These are phyloP conservation scores for Scelioninae gen. 1 DNA, from an alignment of 2,888 invertebrate species.

Conservation along the genomic window DNA sequence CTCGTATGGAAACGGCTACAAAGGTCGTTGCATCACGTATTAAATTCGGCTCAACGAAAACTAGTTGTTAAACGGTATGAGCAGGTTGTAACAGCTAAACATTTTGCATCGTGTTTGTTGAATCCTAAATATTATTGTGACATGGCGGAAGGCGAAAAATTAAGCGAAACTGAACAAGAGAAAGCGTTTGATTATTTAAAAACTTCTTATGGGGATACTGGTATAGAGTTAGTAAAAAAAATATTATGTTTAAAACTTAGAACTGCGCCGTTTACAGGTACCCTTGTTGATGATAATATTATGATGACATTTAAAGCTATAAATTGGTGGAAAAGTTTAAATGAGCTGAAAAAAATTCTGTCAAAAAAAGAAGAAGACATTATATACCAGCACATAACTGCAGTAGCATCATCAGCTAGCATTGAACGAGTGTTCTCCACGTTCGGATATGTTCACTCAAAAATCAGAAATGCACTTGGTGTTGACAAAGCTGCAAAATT, in stretches of 20 bases:
- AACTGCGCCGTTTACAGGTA: conserved; percentile 7
- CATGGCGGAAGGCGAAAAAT: neutral
- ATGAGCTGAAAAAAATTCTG: conserved; percentile 12
- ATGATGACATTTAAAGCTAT: neutral
- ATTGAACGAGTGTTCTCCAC: conserved; percentile 1
- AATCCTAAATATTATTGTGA: conserved; percentile 14
- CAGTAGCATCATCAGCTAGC: conserved; percentile 4
- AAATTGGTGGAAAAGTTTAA: conserved; percentile 20
- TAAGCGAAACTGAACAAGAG: conserved; percentile 10
- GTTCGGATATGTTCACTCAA: too few species aligned
- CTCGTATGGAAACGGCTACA: conserved; percentile 32
- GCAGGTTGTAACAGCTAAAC: neutral
- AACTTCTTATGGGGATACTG: neutral
- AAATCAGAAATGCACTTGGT: too few species aligned
- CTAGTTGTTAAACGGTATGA: conserved; percentile 8
- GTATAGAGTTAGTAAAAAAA: neutral
- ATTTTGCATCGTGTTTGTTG: conserved; percentile 9
- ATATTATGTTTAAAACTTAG: conserved; percentile 9
- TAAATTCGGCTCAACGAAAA: conserved; percentile 18
- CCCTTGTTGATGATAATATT: neutral
- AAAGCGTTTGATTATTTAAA: neutral
- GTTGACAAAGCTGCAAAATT: too few species aligned
- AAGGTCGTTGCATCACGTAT: neutral
- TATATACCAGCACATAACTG: conserved; percentile 19
- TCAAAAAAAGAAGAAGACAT: conserved; percentile 11